A percentile compares a stretch with the other conserved stretches of the same genome.
phyloP scores from a whole-genome alignment of 2,113 vertebrate genomes.

The Lasiurus cinereus region DNA sequence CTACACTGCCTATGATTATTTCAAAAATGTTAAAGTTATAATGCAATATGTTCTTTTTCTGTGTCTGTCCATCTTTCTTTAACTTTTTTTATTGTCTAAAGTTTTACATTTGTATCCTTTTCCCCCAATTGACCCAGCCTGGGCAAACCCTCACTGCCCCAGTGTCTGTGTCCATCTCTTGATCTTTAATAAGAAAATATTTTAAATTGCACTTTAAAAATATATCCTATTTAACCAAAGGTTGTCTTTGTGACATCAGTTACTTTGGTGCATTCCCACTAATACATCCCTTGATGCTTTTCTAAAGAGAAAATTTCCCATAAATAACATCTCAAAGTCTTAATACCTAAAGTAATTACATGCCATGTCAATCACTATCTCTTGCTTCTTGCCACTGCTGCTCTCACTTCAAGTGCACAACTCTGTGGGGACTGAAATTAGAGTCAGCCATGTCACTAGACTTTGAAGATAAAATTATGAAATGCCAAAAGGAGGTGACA shows the following conservation, averaged over 20 bases:
- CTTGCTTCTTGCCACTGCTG: conserved; percentile 16
- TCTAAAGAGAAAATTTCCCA: conserved; percentile 58
- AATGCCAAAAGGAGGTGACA: conserved; percentile 50
- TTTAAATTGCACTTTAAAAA: background rate
- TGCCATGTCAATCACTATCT: conserved; percentile 12
- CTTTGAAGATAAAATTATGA: conserved; percentile 67
- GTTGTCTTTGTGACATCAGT: background rate
- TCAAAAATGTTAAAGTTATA: background rate
- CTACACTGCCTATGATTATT: background rate
- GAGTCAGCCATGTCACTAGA: conserved; percentile 29
- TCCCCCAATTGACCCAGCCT: no score
- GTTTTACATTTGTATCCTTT: no score
- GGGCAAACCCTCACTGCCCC: no score
- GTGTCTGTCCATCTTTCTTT: background rate
- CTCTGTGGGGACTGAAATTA: conserved; percentile 30
- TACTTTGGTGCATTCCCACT: background rate
- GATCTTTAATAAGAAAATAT: conserved; percentile 20
- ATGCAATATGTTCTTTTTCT: background rate
- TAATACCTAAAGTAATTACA: conserved; percentile 47
- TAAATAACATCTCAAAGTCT: conserved; percentile 45
- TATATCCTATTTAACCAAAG: background rate
- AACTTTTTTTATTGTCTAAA: no score
- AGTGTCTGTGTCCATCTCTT: background rate
- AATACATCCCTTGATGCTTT: conserved; percentile 2
- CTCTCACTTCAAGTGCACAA: conserved; percentile 17